These are phyloP conservation scores for Datnioides undecimradiatus DNA, from an alignment of 2,113 vertebrate species.

Conservation along the genomic window DNA sequence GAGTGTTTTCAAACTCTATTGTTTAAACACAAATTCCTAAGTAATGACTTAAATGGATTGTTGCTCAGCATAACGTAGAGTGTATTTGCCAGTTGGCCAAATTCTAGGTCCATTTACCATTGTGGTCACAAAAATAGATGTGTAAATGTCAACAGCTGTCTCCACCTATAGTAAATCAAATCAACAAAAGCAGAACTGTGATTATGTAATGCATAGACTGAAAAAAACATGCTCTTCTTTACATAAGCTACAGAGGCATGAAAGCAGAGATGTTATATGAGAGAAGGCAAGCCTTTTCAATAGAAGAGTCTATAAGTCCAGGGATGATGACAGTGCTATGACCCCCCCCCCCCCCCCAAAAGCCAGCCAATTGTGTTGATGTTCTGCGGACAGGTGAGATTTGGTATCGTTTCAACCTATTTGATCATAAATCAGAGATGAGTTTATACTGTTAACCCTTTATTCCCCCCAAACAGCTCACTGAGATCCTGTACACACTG, in stretches of 20 bases:
- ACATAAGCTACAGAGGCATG: background rate
- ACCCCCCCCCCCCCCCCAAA: no score
- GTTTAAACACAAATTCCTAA: background rate
- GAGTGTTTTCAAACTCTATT: background rate
- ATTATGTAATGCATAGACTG: background rate
- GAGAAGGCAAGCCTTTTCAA: no score
- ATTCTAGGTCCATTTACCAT: background rate
- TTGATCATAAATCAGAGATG: background rate
- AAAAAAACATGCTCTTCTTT: background rate
- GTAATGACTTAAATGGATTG: background rate
- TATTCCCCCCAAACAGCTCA: slow-evolving; percentile 1
- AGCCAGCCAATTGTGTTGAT: no score
- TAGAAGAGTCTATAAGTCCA: no score
- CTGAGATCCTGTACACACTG: no score
- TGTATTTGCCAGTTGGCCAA: background rate
- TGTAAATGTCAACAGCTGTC: background rate
- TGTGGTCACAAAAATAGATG: background rate
- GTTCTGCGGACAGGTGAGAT: no score
- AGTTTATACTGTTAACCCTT: slow-evolving; percentile 12
- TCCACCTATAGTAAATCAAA: background rate
- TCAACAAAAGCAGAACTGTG: background rate
- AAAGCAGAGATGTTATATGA: no score
- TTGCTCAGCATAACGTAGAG: background rate
- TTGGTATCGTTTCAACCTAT: no score
- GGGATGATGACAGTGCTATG: no score